Percentiles rank a stretch among this genome's conserved stretches.
These are phyloP conservation scores for Drosophila asahinai DNA, from an alignment of 1,140 invertebrate species.

Conservation along the genomic window DNA sequence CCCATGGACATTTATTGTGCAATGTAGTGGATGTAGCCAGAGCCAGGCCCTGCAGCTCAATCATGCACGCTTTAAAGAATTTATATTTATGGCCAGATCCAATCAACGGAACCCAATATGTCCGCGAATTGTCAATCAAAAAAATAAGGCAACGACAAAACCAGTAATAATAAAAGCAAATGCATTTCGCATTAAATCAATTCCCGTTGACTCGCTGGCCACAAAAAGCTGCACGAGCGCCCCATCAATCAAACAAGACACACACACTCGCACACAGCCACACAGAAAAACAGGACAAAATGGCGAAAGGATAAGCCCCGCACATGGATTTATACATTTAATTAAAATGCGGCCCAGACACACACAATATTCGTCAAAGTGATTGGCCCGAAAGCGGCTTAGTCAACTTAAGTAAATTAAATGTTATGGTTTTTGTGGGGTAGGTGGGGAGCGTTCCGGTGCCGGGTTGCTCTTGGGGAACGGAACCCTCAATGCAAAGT, in stretches of 20 bases:
- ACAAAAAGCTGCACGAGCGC: slow-evolving; percentile 36
- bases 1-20: slow-evolving; percentile 15
- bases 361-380: slow-evolving; percentile 54
- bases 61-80: slow-evolving; percentile 43
- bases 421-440: slow-evolving; percentile 48
- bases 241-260: slow-evolving; percentile 56
- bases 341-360: slow-evolving; percentile 59
- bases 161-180: slow-evolving; percentile 52
- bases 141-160: slow-evolving; percentile 23
- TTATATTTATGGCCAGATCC: slow-evolving; percentile 55
- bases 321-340: slow-evolving; percentile 59
- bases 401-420: slow-evolving; percentile 76
- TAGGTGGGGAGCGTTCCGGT: not conserved
- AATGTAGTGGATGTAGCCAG: not conserved
- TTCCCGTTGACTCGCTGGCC: slow-evolving; percentile 58
- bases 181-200: slow-evolving; percentile 74
- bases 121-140: slow-evolving; percentile 57
- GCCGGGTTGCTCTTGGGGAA: not conserved
- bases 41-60: slow-evolving; percentile 16
- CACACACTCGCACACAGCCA: slow-evolving; percentile 7
- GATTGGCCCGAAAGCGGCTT: slow-evolving; percentile 63
- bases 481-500: slow-evolving; percentile 43
- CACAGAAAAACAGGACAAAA: slow-evolving; percentile 16
- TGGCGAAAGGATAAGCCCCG: slow-evolving; percentile 33
- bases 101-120: slow-evolving; percentile 49